Base-by-base conservation (phyloP, 1,140 invertebrate genomes). In the Bombus picipes region DNA sequence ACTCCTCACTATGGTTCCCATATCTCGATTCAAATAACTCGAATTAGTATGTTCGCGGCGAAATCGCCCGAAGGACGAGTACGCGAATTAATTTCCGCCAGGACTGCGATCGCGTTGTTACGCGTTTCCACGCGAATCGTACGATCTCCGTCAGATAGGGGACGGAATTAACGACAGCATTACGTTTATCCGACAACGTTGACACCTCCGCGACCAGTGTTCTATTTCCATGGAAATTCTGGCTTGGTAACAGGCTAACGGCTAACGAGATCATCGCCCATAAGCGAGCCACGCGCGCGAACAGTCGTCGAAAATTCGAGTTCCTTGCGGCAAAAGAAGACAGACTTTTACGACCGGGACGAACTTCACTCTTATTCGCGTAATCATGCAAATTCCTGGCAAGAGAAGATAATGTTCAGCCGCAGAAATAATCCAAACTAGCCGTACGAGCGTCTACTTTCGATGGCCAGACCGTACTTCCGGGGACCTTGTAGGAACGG, bases 181-280 rank as follows among this genome's bases (percentile, higher is more conserved):
- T 85, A 47, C 62, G 62, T 85, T 85, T 74, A 39, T n/a, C 73
- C 53, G 57, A 18, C 28, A 9, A 22, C 53, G 32, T 73, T 32
- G 71, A 53, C 70, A 41, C 32, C 65, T 71, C 39, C 39, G 65
- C 62, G 32, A 25, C 43, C 68, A 28, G 37, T 13, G 59, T 78
- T 81, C 88, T 75, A 89, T 88, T 89, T 89, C 87, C 80, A 89
- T 89, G 87, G 87, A 83, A 89, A 89, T 89, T 79, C 71, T 18
- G 12, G 15, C 57, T 79, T 22, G 71, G 22, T 37, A 57, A 37
- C 28, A 9, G 74, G 82, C 57, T 78, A 80, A 80, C 76, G 39
- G 10, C 25, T 77, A 41, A 39, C 12, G 66, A 43, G 28, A 79
- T 84, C 65, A 28, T 59, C 32, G 25, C 37, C 37, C 43, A 47